Evolutionary conservation across 2,888 invertebrate species (phyloP).

Genomic region (Dinocampus coccinellae): DNA sequence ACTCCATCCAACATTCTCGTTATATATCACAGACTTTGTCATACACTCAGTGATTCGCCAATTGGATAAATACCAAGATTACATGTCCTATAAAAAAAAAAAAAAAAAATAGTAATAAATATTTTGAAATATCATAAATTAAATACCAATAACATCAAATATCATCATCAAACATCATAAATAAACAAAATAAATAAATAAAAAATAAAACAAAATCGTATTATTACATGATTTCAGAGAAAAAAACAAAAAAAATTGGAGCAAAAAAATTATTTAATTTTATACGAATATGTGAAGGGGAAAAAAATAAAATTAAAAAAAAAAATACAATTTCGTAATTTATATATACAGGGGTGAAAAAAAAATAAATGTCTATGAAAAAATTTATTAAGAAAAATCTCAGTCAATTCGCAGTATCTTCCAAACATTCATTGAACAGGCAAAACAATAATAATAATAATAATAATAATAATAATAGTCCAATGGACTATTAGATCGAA

Average conservation of each 20-base stretch:
- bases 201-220: too few relatives aligned
- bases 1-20: conserved; percentile 31
- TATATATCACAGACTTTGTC: conserved; percentile 38
- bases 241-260: too few relatives aligned
- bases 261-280: too few relatives aligned
- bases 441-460: not conserved
- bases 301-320: not conserved
- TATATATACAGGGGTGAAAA: not conserved
- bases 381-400: not conserved
- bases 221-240: too few relatives aligned
- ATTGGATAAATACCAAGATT: too few relatives aligned
- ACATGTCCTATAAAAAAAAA: too few relatives aligned
- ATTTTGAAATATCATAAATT: too few relatives aligned
- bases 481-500: not conserved
- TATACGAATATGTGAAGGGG: not conserved
- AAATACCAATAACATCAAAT: not conserved
- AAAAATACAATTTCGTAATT: not conserved
- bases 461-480: too few relatives aligned
- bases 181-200: too few relatives aligned
- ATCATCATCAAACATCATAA: too few relatives aligned
- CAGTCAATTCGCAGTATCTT: conserved; percentile 16
- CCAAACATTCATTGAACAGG: conserved; percentile 7
- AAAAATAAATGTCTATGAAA: not conserved
- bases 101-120: too few relatives aligned
- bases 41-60: conserved; percentile 17